Evolutionary conservation across 1,140 invertebrate genomes (phyloP).

Genomic region (Drosophila nigrodunni): DNA sequence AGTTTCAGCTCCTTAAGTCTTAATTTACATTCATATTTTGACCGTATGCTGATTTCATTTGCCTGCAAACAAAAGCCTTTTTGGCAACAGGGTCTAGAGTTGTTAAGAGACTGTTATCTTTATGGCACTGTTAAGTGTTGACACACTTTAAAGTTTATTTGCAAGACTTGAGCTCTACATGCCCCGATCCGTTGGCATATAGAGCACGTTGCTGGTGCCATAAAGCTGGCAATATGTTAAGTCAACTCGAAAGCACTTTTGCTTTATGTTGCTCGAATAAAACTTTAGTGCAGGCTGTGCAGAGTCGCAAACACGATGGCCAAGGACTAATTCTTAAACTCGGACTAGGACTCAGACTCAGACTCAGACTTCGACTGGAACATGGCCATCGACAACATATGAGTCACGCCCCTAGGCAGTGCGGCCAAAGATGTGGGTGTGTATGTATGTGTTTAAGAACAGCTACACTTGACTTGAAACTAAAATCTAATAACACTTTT

Average conservation of each 20-base stretch:
- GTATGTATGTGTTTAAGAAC: background rate
- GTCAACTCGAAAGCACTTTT: constrained; percentile 77
- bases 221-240: constrained; percentile 75
- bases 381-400: constrained; percentile 30
- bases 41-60: background rate
- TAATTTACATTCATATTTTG: too few relatives aligned
- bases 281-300: constrained; percentile 72
- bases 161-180: constrained; percentile 9
- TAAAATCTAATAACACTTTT: constrained; percentile 83
- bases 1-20: too few relatives aligned
- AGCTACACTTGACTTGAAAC: constrained; percentile 78
- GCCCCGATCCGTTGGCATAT: background rate
- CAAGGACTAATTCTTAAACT: constrained; percentile 39
- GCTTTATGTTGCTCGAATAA: constrained; percentile 76
- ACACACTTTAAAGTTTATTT: constrained; percentile 67
- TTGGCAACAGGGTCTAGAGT: background rate
- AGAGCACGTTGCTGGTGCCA: constrained; percentile 29
- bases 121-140: constrained; percentile 76
- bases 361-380: constrained; percentile 24
- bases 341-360: constrained; percentile 48
- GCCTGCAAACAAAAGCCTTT: background rate
- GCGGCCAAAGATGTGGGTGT: background rate
- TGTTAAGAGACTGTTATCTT: constrained; percentile 52
- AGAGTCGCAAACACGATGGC: constrained; percentile 46
- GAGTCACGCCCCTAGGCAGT: constrained; percentile 42